These are phyloP conservation scores for Adineta ricciae DNA, from an alignment of 2,888 invertebrate genomes.

Conservation along the genomic window DNA sequence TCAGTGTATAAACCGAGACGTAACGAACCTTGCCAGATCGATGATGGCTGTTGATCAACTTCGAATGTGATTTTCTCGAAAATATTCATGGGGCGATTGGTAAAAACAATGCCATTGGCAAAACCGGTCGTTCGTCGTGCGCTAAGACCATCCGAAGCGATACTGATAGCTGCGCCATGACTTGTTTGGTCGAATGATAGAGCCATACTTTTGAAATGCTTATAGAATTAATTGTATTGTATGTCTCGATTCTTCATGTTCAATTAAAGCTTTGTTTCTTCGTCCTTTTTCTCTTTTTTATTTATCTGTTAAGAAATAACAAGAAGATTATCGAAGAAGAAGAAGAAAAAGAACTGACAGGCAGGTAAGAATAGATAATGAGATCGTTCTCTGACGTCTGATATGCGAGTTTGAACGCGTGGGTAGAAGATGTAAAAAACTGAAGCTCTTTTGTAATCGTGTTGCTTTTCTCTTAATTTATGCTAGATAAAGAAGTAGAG, in stretches of 20 bases:
- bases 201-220: neutral
- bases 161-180: neutral
- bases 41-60: neutral
- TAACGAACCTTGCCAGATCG: neutral
- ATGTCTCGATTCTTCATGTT: neutral
- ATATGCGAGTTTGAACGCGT: neutral
- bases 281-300: neutral
- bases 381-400: neutral
- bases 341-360: neutral
- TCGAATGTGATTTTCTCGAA: constrained; percentile 1
- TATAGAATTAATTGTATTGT: neutral
- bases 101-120: neutral
- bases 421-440: neutral
- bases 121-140: neutral
- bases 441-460: neutral
- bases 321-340: neutral
- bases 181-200: neutral
- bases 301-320: neutral
- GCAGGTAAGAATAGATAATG: neutral
- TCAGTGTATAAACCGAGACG: neutral
- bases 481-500: neutral
- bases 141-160: neutral
- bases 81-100: neutral
- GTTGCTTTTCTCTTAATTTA: neutral
- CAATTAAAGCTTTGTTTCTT: neutral